Conservation (phyloP, 2,797 vertebrate genomes). For the Melanotaenia pygmaea region DNA sequence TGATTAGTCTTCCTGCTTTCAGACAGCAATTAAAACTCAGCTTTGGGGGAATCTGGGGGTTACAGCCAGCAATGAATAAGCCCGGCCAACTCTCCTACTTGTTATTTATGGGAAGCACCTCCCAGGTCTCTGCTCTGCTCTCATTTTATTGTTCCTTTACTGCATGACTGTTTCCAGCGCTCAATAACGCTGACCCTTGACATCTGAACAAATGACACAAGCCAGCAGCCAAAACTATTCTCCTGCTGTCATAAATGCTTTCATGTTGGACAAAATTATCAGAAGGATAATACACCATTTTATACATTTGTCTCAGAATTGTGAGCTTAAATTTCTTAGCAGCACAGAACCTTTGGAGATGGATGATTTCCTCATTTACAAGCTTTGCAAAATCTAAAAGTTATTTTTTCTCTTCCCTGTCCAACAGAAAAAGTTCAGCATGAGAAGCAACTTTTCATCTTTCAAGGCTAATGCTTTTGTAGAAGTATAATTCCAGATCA, state of each 20-base stretch:
- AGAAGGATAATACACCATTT: background rate
- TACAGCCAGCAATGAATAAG: background rate
- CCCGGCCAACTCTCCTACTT: conserved; percentile 2
- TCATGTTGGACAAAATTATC: background rate
- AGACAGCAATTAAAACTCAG: conserved; percentile 12
- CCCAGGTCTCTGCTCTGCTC: conserved; percentile 8
- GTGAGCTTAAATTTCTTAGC: background rate
- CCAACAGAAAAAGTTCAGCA: conserved; percentile 2
- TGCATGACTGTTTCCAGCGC: conserved; percentile 12
- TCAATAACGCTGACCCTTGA: conserved; percentile 33
- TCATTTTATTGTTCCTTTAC: conserved; percentile 31
- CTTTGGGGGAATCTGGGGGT: background rate
- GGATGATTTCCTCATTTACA: background rate
- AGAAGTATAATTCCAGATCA: conserved; percentile 20
- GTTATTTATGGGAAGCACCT: conserved; percentile 19
- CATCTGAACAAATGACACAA: background rate
- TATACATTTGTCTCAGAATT: background rate
- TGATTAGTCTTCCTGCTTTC: background rate
- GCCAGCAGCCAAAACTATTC: background rate
- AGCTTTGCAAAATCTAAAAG: background rate
- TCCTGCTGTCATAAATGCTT: conserved; percentile 5
- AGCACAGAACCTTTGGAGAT: background rate
- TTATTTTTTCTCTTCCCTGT: background rate
- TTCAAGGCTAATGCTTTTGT: background rate
- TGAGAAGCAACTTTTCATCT: background rate